These are phyloP conservation scores for Smithornis capensis DNA, from an alignment of 2,113 vertebrate species.

Conservation along the genomic window DNA sequence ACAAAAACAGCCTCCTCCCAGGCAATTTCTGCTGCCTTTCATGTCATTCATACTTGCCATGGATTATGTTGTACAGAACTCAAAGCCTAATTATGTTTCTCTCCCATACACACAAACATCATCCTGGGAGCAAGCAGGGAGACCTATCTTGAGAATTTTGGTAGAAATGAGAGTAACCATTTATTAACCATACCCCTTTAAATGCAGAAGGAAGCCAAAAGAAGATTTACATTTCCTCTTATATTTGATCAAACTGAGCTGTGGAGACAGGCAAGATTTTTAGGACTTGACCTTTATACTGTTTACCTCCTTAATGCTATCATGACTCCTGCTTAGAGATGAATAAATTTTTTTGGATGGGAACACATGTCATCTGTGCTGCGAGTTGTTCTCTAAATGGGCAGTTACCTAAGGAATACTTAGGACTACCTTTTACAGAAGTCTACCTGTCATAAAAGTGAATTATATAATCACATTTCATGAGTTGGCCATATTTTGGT, in stretches of 20 bases:
- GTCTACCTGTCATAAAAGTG: not conserved
- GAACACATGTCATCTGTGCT: not conserved
- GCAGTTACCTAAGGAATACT: not conserved
- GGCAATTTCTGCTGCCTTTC: conserved; percentile 63
- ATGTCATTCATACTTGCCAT: conserved; percentile 57
- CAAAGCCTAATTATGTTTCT: conserved; percentile 59
- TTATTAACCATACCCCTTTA: conserved; percentile 3
- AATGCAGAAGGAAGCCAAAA: not conserved
- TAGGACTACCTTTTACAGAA: not conserved
- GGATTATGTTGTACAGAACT: conserved; percentile 64
- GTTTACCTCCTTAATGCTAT: not conserved
- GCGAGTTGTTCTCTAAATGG: not conserved
- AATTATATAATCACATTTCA: not conserved
- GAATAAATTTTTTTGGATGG: not conserved
- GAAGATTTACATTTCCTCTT: not conserved
- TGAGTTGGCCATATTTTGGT: not conserved
- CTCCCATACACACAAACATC: conserved; percentile 7
- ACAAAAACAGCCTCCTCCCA: conserved; percentile 63
- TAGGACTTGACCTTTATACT: not conserved
- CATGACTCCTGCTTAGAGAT: not conserved
- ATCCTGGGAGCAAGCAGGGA: conserved; percentile 38
- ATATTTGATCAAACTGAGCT: not conserved
- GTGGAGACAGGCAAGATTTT: not conserved
- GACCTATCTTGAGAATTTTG: not conserved
- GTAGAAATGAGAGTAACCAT: conserved; percentile 6